A percentile compares a stretch with the other conserved stretches of the same genome.
Conservation (phyloP, 2,113 vertebrate genomes). For the Hirundichthys speculiger region DNA sequence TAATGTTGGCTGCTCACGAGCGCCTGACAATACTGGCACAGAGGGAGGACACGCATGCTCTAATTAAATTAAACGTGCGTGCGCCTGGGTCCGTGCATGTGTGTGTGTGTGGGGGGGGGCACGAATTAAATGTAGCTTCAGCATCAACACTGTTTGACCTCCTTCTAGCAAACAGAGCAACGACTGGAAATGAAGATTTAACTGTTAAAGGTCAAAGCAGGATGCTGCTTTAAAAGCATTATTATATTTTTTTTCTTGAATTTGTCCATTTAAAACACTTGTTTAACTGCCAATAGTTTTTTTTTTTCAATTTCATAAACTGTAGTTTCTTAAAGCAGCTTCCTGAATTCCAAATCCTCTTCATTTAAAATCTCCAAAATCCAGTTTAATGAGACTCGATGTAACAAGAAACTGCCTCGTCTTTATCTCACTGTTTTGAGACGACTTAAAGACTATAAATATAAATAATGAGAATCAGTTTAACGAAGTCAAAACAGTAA, state of each 20-base stretch:
- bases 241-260: background rate
- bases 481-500: no score
- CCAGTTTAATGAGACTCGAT: no score
- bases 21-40: slow-evolving; percentile 89
- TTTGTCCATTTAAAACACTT: background rate
- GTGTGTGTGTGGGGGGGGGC: no score
- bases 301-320: no score
- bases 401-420: no score
- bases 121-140: slow-evolving; percentile 24
- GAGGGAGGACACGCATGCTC: slow-evolving; percentile 91
- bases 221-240: slow-evolving; percentile 66
- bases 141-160: slow-evolving; percentile 70
- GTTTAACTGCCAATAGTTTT: no score
- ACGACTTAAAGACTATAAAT: no score
- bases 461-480: no score
- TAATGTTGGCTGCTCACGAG: slow-evolving; percentile 88
- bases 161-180: slow-evolving; percentile 18
- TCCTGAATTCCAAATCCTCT: no score
- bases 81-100: background rate
- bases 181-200: slow-evolving; percentile 19
- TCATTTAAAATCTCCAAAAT: no score
- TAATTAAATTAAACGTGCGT: slow-evolving; percentile 95
- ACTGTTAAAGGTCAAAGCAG: slow-evolving; percentile 23
- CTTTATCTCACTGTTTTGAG: no score
- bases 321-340: no score